Conservation (phyloP, 2,888 invertebrate genomes). For the Odontocerum albicorne region DNA sequence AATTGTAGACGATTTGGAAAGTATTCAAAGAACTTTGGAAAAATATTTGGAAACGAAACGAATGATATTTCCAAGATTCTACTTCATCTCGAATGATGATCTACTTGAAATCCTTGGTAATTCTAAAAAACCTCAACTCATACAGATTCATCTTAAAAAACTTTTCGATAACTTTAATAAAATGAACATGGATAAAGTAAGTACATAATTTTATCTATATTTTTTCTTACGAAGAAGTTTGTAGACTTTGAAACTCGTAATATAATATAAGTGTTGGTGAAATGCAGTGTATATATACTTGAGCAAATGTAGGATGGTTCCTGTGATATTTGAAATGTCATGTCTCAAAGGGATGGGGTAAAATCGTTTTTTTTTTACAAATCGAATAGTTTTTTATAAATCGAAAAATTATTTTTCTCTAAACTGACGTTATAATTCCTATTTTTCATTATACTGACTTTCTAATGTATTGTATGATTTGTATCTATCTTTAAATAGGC, state of each 20-base stretch:
- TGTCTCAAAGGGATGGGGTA: too few species aligned
- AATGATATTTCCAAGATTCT: slow-evolving; percentile 79
- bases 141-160: slow-evolving; percentile 86
- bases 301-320: too few species aligned
- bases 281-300: slow-evolving; percentile 1
- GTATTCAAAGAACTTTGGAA: slow-evolving; percentile 81
- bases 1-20: slow-evolving; percentile 76
- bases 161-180: slow-evolving; percentile 84
- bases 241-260: too few species aligned
- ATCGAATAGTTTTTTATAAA: too few species aligned
- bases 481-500: too few species aligned
- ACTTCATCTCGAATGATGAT: slow-evolving; percentile 67
- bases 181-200: slow-evolving; percentile 68
- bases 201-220: slow-evolving; percentile 17
- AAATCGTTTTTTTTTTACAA: too few species aligned
- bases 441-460: too few species aligned
- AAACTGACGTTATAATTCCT: too few species aligned
- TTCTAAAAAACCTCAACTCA: slow-evolving; percentile 77
- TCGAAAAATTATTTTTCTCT: too few species aligned
- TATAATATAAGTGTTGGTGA: background rate
- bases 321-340: too few species aligned
- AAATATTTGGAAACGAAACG: slow-evolving; percentile 86
- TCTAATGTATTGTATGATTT: too few species aligned
- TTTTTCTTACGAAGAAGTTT: background rate
- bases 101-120: slow-evolving; percentile 84